phyloP scores from a whole-genome alignment of 2,113 vertebrate genomes.

The Chloebia gouldiae region DNA sequence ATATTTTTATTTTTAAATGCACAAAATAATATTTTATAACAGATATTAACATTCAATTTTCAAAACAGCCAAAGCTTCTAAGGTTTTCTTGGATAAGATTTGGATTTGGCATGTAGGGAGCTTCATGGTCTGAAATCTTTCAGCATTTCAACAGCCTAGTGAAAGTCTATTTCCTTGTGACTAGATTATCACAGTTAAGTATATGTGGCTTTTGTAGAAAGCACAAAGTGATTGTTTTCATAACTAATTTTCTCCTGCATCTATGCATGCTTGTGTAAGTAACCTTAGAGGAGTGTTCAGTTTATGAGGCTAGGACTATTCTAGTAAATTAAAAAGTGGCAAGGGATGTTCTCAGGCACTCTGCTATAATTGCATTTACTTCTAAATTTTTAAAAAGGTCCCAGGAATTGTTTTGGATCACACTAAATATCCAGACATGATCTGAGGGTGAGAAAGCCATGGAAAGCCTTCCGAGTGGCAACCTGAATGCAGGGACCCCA shows the following conservation, averaged over 20 bases:
- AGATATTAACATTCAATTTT: neutral
- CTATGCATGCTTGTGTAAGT: neutral
- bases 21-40: neutral
- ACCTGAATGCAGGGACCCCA: neutral
- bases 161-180: constrained; percentile 4
- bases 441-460: neutral
- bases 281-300: constrained; percentile 12
- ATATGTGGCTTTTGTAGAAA: neutral
- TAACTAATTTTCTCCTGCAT: neutral
- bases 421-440: neutral
- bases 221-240: neutral
- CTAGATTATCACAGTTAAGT: neutral
- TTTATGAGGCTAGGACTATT: neutral
- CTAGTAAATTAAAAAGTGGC: constrained; percentile 18
- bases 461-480: neutral
- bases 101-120: neutral
- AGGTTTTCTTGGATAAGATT: neutral
- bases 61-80: neutral
- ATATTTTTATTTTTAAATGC: neutral
- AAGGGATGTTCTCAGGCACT: neutral
- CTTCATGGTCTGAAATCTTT: neutral
- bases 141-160: neutral
- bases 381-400: neutral
- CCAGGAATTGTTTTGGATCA: neutral
- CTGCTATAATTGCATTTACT: neutral